Conservation (phyloP, 2,888 invertebrate species). For the Tineola bisselliella region DNA sequence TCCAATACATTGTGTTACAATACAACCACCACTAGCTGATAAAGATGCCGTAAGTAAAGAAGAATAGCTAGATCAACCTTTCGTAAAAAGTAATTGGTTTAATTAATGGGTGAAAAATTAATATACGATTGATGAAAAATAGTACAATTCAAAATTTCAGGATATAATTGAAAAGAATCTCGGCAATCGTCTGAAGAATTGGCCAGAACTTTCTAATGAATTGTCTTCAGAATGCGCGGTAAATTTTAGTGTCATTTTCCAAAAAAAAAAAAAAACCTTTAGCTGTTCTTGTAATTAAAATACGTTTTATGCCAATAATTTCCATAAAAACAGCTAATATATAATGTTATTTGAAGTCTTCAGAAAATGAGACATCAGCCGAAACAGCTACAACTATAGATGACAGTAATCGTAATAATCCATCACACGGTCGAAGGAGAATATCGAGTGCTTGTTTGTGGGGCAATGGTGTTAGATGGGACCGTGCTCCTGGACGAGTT, state of each 20-base stretch:
- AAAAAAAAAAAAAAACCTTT: too few species aligned
- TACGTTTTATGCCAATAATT: too few species aligned
- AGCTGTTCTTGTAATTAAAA: too few species aligned
- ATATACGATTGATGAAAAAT: background rate
- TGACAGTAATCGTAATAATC: background rate
- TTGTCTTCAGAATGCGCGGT: background rate
- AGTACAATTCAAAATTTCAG: slow-evolving; percentile 27
- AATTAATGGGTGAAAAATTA: too few species aligned
- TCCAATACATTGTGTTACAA: slow-evolving; percentile 46
- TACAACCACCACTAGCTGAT: slow-evolving; percentile 35
- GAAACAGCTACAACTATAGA: background rate
- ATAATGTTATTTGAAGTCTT: background rate
- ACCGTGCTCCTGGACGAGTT: slow-evolving; percentile 67
- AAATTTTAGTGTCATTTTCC: background rate
- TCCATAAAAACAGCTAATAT: background rate
- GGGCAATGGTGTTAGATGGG: slow-evolving; percentile 80
- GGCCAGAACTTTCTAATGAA: slow-evolving; percentile 24
- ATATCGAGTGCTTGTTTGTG: slow-evolving; percentile 58
- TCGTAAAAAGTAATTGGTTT: too few species aligned
- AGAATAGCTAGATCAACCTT: too few species aligned
- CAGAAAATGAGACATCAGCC: background rate
- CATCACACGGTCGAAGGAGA: slow-evolving; percentile 22
- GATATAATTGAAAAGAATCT: slow-evolving; percentile 39
- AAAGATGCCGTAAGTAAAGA: slow-evolving; percentile 18
- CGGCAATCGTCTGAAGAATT: slow-evolving; percentile 26